Percentiles rank a stretch among this genome's conserved stretches.
Evolutionary conservation across 2,888 invertebrate genomes (phyloP).

Genomic region (Masnerella sp.): DNA sequence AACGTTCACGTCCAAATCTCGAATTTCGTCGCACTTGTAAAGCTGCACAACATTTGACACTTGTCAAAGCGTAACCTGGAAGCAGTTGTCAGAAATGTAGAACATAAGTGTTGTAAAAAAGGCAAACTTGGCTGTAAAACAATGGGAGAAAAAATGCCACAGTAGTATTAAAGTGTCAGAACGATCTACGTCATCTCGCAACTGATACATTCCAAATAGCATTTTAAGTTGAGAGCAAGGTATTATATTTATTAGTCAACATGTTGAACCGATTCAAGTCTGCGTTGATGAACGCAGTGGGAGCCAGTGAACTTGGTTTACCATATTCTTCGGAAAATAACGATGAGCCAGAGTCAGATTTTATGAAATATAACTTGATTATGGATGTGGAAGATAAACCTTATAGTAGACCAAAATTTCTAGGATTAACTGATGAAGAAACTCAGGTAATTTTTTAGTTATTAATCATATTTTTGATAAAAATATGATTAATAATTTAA

Average conservation of each 20-base stretch:
- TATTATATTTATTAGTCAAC: no score
- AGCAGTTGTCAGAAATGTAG: no score
- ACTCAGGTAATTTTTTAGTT: slow-evolving; percentile 69
- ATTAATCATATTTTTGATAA: background rate
- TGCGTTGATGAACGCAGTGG: slow-evolving; percentile 82
- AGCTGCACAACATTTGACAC: no score
- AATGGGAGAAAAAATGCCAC: no score
- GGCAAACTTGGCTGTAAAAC: no score
- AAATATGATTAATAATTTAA: slow-evolving; percentile 2
- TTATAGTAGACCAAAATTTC: slow-evolving; percentile 75
- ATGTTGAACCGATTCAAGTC: slow-evolving; percentile 84
- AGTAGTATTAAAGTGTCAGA: no score
- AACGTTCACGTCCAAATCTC: no score
- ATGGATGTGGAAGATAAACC: slow-evolving; percentile 72
- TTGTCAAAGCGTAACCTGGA: no score
- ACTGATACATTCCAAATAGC: slow-evolving; percentile 14
- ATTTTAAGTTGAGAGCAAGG: background rate
- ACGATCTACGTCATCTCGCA: background rate
- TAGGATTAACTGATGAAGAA: slow-evolving; percentile 75
- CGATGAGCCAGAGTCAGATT: slow-evolving; percentile 68
- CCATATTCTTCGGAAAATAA: slow-evolving; percentile 71
- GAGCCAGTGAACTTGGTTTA: slow-evolving; percentile 77
- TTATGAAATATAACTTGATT: slow-evolving; percentile 67
- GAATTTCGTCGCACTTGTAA: no score
- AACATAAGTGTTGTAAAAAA: no score